These are phyloP conservation scores for Drosophila nikananu DNA, from an alignment of 1,140 invertebrate species.

Conservation along the genomic window DNA sequence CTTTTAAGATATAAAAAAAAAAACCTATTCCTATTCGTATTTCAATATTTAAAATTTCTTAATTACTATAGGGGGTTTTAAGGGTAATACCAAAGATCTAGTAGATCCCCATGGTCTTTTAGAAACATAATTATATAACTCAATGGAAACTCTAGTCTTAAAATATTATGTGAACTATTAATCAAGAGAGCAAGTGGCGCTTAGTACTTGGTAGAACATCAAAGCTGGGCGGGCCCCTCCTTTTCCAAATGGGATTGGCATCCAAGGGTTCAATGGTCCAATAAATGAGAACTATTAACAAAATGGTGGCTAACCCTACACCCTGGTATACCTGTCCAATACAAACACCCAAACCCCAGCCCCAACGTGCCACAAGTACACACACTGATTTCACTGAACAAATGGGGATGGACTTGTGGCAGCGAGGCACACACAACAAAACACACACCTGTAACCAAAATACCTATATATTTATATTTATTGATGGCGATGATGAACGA, in stretches of 20 bases:
- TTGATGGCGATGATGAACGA: constrained; percentile 52
- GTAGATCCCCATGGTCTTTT: no score
- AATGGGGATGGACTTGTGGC: constrained; percentile 33
- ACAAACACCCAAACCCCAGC: neutral
- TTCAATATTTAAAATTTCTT: neutral
- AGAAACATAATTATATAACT: neutral
- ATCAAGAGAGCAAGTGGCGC: neutral
- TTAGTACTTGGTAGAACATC: constrained; percentile 18
- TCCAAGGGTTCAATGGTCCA: constrained; percentile 12
- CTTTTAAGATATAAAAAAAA: no score
- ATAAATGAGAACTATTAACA: constrained; percentile 30
- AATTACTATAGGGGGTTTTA: no score
- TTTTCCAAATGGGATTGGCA: neutral
- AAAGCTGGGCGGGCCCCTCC: neutral
- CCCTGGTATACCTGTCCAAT: constrained; percentile 4
- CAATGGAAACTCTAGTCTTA: no score
- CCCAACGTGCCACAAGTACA: neutral
- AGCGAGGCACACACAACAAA: constrained; percentile 7
- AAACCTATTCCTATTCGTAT: no score
- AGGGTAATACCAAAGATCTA: no score
- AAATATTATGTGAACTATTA: no score
- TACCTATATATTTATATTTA: constrained; percentile 15
- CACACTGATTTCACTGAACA: constrained; percentile 5
- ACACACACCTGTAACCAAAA: constrained; percentile 19
- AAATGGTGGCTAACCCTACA: constrained; percentile 29